A percentile compares a stretch with the other conserved stretches of the same genome.
Conservation (phyloP, 2,113 vertebrate species). For the Pygoscelis adeliae region DNA sequence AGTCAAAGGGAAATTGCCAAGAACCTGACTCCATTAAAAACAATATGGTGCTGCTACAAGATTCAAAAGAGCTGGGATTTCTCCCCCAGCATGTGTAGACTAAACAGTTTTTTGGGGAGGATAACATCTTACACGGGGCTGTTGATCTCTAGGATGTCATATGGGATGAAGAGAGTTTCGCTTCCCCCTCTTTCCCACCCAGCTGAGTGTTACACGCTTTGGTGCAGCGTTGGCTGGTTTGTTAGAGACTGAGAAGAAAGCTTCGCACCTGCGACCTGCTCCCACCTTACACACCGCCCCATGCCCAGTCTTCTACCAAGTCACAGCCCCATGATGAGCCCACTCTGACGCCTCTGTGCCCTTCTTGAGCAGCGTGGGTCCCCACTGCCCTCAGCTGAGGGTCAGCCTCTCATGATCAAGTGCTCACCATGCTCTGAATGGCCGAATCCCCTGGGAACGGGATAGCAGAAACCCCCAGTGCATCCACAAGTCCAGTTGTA, state of each 20-base stretch:
- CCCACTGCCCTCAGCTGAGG: not conserved
- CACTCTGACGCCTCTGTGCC: not conserved
- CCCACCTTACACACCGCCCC: not conserved
- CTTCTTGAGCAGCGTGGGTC: not conserved
- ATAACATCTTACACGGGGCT: not conserved
- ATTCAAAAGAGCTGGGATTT: not conserved
- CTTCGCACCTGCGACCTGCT: not conserved
- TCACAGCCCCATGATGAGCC: fast-evolving
- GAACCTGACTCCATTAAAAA: not conserved
- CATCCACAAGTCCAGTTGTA: not conserved
- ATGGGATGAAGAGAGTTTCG: not conserved
- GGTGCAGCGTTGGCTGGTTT: not conserved
- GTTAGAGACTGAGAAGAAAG: not conserved
- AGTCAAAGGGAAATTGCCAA: not conserved
- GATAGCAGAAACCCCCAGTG: not conserved
- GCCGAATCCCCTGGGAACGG: not conserved
- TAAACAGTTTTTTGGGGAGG: not conserved
- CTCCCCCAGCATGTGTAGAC: not conserved
- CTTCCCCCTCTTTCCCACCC: not conserved
- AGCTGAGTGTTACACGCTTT: not conserved
- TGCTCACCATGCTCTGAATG: slow-evolving; percentile 67
- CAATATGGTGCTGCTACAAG: fast-evolving
- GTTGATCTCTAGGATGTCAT: not conserved
- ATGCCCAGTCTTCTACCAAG: not conserved
- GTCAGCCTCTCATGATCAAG: not conserved